Base-by-base conservation (phyloP, 2,113 vertebrate species). In the Sorex araneus region DNA sequence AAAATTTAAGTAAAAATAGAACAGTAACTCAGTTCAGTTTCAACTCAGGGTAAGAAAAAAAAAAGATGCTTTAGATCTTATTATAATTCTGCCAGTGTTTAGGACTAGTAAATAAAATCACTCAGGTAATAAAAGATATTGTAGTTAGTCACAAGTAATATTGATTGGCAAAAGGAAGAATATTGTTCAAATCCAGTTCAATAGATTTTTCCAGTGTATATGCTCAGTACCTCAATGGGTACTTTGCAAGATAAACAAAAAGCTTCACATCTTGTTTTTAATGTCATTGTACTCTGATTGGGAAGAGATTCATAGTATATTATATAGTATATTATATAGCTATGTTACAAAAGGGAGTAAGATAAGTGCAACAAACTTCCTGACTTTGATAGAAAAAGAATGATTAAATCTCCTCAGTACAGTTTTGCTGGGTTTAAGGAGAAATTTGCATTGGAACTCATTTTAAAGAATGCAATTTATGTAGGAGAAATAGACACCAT, bases 21-120 rank as follows among this genome's bases (percentile, higher is more conserved):
- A 84, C 80, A 7, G 3, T 40, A 12, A 67, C n/a, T 95, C 45
- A 84, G 4, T 66, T 47, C 30, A 88, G 28, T 90, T 86, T 83
- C 63, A 36, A 13, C 3, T 18, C 30, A 74, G 34, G 74, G 16
- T 81, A 50, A 84, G 50, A 63, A 82, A 93, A 63, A 82, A 93
- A 54, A 70, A 60, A 82, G 40, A 77, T 43, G 54, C 19, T 66
- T 66, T 66, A 50, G 2, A 50, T 13, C 47, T 69, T 69, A 45
- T 69, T 69, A 45, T 63, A 73, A 54, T 32, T 69, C 13, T 50
- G 2, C 21, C 16, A 80, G 1, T 93, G 15, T 87, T 94, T 86
- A 84, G 36, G 91, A 89, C 83, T 73, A 74, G 32, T 85, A 87
- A 70, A 60, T n/a, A 74, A 84, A 87, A 8, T 11, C 43, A 50